Evolutionary conservation across 2,888 invertebrate genomes (phyloP), one percentile per base, ranked within the genome.

Genomic region (Bembecia ichneumoniformis): DNA sequence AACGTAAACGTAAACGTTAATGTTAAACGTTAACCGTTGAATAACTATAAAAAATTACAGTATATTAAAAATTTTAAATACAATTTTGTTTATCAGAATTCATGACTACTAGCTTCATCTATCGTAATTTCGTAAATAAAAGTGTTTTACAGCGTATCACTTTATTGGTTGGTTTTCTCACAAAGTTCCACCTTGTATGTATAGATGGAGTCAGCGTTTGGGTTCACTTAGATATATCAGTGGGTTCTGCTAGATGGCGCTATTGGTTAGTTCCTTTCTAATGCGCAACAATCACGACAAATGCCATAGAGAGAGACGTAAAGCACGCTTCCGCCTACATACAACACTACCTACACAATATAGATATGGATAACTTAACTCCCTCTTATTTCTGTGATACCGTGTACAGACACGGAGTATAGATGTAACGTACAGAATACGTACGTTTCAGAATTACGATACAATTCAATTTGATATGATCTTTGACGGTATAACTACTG

Each of bases 311-410:
- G 51, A 52, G 55, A 14, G n/a, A 40, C 40, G 40, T 40, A 40
- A 40, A n/a, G 40, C 40, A 40, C 55, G 58, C 59, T 60, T 63
- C 57, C 61, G 58, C 62, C 65, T 59, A 62, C 60, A 60, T 54
- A 50, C 50, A 46, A 2, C 43, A 50, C 52, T 55, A 35, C 15
- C 34, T 28, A 28, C 28, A 28, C 28, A 28, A 28, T 28, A 1
- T 7, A 7, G 20, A 28, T 28, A 28, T 28, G 9, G 28, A 28
- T 28, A 28, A 28, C 28, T 28, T 28, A 28, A 28, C 28, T 28
- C 7, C 28, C 28, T 28, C 28, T 28, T 28, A 5, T 9, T 48
- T 34, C 53, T 50, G 43, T 53, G 54, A 58, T 59, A 65, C 64
- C 58, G 62, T 52, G 58, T 51, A 48, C 55, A 47, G 54, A 58